These are phyloP conservation scores for Steinernema scapterisci DNA, from an alignment of 2,888 invertebrate species.

Conservation along the genomic window DNA sequence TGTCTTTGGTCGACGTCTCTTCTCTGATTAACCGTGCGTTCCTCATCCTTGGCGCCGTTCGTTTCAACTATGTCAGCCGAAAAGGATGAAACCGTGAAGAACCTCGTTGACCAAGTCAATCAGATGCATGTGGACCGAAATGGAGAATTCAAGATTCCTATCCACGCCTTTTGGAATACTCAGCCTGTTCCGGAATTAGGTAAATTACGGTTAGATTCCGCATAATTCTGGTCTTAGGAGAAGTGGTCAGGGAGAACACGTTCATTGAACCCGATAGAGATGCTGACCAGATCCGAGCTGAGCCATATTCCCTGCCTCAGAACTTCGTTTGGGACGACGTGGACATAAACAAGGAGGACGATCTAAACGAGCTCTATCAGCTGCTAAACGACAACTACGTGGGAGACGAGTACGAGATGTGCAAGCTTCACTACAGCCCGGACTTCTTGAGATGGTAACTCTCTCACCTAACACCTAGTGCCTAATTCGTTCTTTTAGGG, in stretches of 20 bases:
- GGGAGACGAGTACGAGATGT: constrained; percentile 99
- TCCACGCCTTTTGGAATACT: constrained; percentile 93
- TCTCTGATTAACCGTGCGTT: too few species aligned
- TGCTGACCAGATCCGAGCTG: constrained; percentile 80
- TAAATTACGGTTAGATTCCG: constrained; percentile 67
- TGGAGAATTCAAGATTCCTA: too few species aligned
- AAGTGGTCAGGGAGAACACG: constrained; percentile 84
- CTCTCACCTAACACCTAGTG: not conserved
- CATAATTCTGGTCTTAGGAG: constrained; percentile 73
- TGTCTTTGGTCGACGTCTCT: too few species aligned
- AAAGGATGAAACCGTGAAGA: too few species aligned
- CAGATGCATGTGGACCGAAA: too few species aligned
- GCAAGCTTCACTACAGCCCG: constrained; percentile 97
- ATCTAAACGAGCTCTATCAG: constrained; percentile 80
- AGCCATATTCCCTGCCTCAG: constrained; percentile 88
- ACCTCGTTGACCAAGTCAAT: too few species aligned
- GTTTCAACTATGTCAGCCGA: too few species aligned
- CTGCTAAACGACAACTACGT: constrained; percentile 98
- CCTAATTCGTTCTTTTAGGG: constrained; percentile 73
- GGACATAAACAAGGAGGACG: constrained; percentile 73
- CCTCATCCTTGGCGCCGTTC: too few species aligned
- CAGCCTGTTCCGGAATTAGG: constrained; percentile 97
- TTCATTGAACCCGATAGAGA: constrained; percentile 87
- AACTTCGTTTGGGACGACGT: constrained; percentile 83
- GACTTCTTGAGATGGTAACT: constrained; percentile 88